These are phyloP conservation scores for Matsumurasca onukii DNA, from an alignment of 1,140 invertebrate genomes.

Conservation along the genomic window DNA sequence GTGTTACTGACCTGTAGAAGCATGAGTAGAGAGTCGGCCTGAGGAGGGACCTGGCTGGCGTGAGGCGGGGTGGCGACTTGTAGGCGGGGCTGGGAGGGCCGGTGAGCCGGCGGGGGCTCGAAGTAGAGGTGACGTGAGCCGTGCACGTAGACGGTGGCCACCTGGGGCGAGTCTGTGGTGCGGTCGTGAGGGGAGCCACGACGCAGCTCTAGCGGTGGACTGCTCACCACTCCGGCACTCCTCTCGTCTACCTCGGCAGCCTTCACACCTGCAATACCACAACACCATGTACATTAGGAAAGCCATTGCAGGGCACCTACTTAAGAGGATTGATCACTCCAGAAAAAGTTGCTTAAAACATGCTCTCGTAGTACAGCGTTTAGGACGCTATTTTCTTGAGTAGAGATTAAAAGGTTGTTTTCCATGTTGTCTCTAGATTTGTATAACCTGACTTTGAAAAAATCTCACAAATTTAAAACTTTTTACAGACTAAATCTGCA, in stretches of 20 bases:
- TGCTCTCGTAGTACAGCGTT: too few relatives aligned
- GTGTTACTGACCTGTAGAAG: constrained; percentile 72
- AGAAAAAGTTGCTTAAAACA: too few relatives aligned
- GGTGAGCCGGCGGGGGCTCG: constrained; percentile 52
- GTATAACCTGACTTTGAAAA: too few relatives aligned
- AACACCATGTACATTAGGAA: too few relatives aligned
- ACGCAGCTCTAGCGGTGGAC: constrained; percentile 61
- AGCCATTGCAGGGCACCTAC: too few relatives aligned
- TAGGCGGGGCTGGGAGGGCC: constrained; percentile 51
- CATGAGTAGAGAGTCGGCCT: constrained; percentile 76
- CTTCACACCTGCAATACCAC: constrained; percentile 42
- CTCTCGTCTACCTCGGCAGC: constrained; percentile 46
- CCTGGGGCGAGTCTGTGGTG: constrained; percentile 71
- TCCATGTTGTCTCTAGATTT: too few relatives aligned
- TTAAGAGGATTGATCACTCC: too few relatives aligned
- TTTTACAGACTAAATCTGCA: too few relatives aligned
- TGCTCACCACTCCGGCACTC: constrained; percentile 56
- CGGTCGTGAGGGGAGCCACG: constrained; percentile 69
- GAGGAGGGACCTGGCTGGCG: constrained; percentile 69
- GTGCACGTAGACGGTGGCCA: constrained; percentile 66
- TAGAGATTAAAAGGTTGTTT: too few relatives aligned
- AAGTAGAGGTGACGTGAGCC: constrained; percentile 45
- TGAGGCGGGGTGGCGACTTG: constrained; percentile 68
- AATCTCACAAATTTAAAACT: too few relatives aligned
- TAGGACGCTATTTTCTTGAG: too few relatives aligned